Percentiles rank a stretch among this genome's conserved stretches.
These are phyloP conservation scores for Eulemur rufifrons DNA, from an alignment of 2,113 vertebrate species.

Conservation along the genomic window DNA sequence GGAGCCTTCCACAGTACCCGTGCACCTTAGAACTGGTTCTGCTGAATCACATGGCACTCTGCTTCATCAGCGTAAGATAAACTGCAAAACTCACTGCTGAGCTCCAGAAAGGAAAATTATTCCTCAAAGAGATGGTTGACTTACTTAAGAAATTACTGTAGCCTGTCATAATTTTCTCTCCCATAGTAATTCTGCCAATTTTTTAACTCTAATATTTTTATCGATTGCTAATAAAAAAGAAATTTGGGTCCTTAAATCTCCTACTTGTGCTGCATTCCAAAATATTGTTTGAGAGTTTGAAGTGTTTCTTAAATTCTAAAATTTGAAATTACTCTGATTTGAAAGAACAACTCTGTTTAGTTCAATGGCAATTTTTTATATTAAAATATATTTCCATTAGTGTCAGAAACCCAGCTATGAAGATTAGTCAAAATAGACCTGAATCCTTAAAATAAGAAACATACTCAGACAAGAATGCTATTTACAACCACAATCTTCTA, in stretches of 20 bases:
- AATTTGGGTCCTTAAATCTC: slow-evolving; percentile 47
- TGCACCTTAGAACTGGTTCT: not conserved
- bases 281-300: not conserved
- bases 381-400: not conserved
- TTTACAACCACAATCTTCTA: slow-evolving; percentile 8
- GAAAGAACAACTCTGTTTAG: slow-evolving; percentile 55
- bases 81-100: not conserved
- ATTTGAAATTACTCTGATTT: not conserved
- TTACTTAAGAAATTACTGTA: slow-evolving; percentile 56
- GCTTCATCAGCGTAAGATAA: slow-evolving; percentile 23
- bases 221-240: slow-evolving; percentile 54
- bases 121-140: slow-evolving; percentile 29
- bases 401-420: slow-evolving; percentile 39
- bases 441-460: not conserved
- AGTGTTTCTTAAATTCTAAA: slow-evolving; percentile 28
- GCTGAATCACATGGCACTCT: not conserved
- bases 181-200: slow-evolving; percentile 45
- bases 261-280: slow-evolving; percentile 40
- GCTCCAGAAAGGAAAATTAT: not conserved
- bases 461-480: not conserved
- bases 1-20: slow-evolving; percentile 51
- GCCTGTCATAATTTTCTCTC: slow-evolving; percentile 64
- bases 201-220: slow-evolving; percentile 65
- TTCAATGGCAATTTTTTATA: slow-evolving; percentile 29
- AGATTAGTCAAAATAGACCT: slow-evolving; percentile 59